Conservation (phyloP, 1,140 invertebrate species). For the Drosophila ficusphila region DNA sequence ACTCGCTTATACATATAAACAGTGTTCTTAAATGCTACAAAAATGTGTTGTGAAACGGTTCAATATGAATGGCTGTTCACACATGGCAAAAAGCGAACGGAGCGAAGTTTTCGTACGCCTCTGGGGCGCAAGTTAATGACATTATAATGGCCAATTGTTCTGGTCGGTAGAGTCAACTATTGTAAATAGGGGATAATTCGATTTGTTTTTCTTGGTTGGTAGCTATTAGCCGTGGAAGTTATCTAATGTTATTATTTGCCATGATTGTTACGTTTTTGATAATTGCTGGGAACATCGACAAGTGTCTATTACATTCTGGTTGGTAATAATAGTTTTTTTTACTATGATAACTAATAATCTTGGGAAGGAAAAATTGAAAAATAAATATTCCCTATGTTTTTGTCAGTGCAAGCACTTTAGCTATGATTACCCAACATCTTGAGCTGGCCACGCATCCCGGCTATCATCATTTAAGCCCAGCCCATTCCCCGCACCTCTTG, state of each 20-base stretch:
- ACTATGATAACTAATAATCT: not conserved
- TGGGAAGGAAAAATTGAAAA: no score
- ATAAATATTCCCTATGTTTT: not conserved
- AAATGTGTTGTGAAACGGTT: no score
- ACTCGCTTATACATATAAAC: no score
- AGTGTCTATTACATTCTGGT: no score
- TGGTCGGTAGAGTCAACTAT: slow-evolving; percentile 3
- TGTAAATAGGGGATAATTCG: slow-evolving; percentile 37
- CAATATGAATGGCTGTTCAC: no score
- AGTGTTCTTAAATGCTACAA: no score
- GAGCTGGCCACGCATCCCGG: slow-evolving; percentile 4
- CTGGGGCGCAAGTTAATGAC: slow-evolving; percentile 52
- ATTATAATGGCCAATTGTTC: slow-evolving; percentile 69
- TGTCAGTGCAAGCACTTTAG: slow-evolving; percentile 15
- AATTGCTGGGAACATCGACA: not conserved
- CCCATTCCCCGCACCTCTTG: slow-evolving; percentile 3
- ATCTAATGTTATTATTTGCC: slow-evolving; percentile 9
- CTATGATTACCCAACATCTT: slow-evolving; percentile 24
- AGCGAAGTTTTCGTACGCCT: slow-evolving; percentile 19
- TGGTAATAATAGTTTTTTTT: not conserved
- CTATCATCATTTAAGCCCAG: slow-evolving; percentile 18
- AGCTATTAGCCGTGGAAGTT: slow-evolving; percentile 5
- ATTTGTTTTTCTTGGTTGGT: slow-evolving; percentile 25
- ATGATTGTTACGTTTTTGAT: not conserved
- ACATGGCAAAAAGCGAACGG: slow-evolving; percentile 16